A percentile compares a stretch with the other conserved stretches of the same genome.
Conservation (phyloP, 1,140 invertebrate species). For the Antheraea pernyi region DNA sequence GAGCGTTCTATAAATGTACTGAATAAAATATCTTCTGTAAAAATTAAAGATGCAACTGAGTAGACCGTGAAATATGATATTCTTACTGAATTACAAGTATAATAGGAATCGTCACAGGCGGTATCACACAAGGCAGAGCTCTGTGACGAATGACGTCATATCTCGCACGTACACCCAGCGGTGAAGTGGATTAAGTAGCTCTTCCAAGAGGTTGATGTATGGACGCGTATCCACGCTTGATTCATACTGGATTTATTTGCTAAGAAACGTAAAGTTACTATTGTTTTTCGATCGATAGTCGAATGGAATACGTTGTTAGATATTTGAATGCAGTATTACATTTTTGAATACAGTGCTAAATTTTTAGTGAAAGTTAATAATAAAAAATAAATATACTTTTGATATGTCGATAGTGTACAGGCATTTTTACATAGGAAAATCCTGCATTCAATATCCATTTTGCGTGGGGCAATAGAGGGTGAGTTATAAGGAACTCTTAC, state of each 20-base stretch:
- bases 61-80: slow-evolving; percentile 26
- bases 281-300: background rate
- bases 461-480: too few relatives aligned
- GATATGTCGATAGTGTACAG: too few relatives aligned
- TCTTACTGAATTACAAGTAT: slow-evolving; percentile 43
- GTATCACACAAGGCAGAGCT: slow-evolving; percentile 37
- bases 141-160: slow-evolving; percentile 61
- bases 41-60: slow-evolving; percentile 2
- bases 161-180: slow-evolving; percentile 55
- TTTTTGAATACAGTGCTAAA: too few relatives aligned
- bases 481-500: too few relatives aligned
- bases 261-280: slow-evolving; percentile 4
- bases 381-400: too few relatives aligned
- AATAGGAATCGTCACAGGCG: slow-evolving; percentile 35
- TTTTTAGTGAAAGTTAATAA: too few relatives aligned
- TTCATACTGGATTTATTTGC: slow-evolving; percentile 8
- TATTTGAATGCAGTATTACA: too few relatives aligned
- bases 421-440: too few relatives aligned
- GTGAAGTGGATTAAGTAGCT: slow-evolving; percentile 57
- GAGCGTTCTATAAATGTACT: background rate
- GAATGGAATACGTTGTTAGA: too few relatives aligned
- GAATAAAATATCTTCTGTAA: too few relatives aligned
- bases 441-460: too few relatives aligned
- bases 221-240: slow-evolving; percentile 26
- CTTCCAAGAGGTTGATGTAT: slow-evolving; percentile 21